Evolutionary conservation across 2,888 invertebrate species (phyloP).

Genomic region (Iphiclides podalirius): DNA sequence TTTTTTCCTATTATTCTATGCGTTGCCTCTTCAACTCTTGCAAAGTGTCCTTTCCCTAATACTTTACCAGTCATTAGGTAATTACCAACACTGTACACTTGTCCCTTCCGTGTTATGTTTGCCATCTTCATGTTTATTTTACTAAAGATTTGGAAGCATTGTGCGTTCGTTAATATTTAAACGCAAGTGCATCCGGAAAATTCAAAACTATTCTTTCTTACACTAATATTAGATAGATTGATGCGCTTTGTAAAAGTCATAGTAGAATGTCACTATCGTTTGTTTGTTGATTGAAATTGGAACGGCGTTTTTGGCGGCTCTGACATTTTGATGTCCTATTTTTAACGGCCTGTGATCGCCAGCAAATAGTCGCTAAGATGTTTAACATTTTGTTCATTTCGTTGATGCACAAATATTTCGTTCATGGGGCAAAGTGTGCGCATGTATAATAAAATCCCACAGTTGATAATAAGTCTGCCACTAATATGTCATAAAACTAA

Average conservation of each 20-base stretch:
- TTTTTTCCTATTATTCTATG: conserved; percentile 80
- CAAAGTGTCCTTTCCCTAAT: conserved; percentile 88
- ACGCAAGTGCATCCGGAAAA: conserved; percentile 27
- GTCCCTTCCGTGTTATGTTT: conserved; percentile 55
- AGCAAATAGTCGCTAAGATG: conserved; percentile 29
- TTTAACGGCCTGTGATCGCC: conserved; percentile 42
- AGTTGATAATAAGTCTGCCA: too few species aligned
- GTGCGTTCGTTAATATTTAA: conserved; percentile 38
- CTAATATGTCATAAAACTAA: too few species aligned
- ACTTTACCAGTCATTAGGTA: conserved; percentile 85
- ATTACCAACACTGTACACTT: conserved; percentile 81
- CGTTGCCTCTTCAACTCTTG: conserved; percentile 86
- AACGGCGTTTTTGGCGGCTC: conserved; percentile 43
- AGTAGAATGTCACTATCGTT: conserved; percentile 52
- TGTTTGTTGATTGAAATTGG: conserved; percentile 67
- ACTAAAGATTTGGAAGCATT: conserved; percentile 56
- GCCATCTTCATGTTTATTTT: conserved; percentile 52
- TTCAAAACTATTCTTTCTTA: conserved; percentile 24
- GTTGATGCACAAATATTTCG: too few species aligned
- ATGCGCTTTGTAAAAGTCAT: conserved; percentile 57
- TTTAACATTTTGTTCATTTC: background rate
- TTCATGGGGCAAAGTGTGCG: too few species aligned
- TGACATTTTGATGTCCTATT: conserved; percentile 61
- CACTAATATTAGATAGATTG: conserved; percentile 38
- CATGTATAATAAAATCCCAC: too few species aligned